These are phyloP conservation scores for Epinephelus malabaricus DNA, from an alignment of 2,797 vertebrate genomes.

Conservation along the genomic window DNA sequence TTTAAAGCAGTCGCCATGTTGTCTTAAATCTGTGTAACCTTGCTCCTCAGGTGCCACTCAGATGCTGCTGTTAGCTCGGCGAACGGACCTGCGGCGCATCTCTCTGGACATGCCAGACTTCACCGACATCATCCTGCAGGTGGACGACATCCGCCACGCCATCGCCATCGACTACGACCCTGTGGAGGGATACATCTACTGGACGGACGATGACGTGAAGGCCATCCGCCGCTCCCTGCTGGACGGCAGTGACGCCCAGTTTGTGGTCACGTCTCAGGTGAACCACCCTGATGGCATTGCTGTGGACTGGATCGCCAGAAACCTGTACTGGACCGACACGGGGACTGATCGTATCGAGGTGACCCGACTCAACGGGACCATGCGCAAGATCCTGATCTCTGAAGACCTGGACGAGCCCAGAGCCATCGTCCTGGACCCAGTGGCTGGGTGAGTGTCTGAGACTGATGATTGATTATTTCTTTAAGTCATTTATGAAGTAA, in stretches of 20 bases:
- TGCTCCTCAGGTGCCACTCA: constrained; percentile 90
- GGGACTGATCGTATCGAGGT: constrained; percentile 98
- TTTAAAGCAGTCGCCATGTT: too few species aligned
- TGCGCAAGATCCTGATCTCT: constrained; percentile 96
- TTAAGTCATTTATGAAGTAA: too few species aligned
- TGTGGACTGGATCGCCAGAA: constrained; percentile 96
- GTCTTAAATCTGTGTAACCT: not conserved
- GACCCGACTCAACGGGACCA: constrained; percentile 95
- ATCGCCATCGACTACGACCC: constrained; percentile 98
- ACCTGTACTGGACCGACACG: constrained; percentile 98
- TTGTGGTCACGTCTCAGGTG: constrained; percentile 94
- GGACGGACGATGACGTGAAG: constrained; percentile 96
- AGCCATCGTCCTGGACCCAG: constrained; percentile 96
- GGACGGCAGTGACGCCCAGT: constrained; percentile 92
- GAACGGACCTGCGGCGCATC: constrained; percentile 94
- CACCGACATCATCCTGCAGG: constrained; percentile 94
- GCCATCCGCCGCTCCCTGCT: constrained; percentile 93
- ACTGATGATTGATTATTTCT: too few species aligned
- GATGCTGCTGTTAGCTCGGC: constrained; percentile 92
- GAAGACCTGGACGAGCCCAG: constrained; percentile 97
- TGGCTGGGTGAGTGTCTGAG: constrained; percentile 87
- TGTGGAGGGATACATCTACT: constrained; percentile 94
- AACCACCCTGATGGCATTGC: constrained; percentile 96
- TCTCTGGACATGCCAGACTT: constrained; percentile 97
- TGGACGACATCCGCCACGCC: constrained; percentile 96